These are phyloP conservation scores for Cirrhinus molitorella DNA, from an alignment of 2,797 vertebrate genomes.

Conservation along the genomic window DNA sequence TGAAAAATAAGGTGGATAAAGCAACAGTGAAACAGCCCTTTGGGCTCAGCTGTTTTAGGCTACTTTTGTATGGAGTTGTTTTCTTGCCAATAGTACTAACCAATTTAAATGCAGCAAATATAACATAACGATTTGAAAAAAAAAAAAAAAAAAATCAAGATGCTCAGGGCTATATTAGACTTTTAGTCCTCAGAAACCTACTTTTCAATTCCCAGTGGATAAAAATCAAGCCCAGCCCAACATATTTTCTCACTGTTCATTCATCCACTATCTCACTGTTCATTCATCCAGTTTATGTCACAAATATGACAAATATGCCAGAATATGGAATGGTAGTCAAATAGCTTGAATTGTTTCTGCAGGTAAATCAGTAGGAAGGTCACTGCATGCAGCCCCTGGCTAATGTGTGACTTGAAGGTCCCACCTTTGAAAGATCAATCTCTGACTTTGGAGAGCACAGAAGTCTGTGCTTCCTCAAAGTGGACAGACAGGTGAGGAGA, in stretches of 20 bases:
- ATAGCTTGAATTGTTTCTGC: background rate
- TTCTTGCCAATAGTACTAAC: background rate
- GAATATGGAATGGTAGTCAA: background rate
- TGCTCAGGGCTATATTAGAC: too few relatives aligned
- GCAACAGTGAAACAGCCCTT: too few relatives aligned
- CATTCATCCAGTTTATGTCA: background rate
- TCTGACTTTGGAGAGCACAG: background rate
- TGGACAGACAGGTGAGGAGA: slow-evolving; percentile 19
- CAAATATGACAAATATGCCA: background rate
- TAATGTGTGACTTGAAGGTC: background rate
- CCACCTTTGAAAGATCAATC: slow-evolving; percentile 14
- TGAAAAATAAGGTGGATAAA: background rate
- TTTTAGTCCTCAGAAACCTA: background rate
- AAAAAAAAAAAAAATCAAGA: background rate
- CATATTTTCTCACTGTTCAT: too few relatives aligned
- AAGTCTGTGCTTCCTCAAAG: slow-evolving; percentile 63
- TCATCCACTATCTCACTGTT: too few relatives aligned
- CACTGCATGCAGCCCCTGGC: background rate
- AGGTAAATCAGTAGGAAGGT: background rate
- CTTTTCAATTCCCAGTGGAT: background rate
- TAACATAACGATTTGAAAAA: background rate
- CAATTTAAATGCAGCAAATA: background rate
- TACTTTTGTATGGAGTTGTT: background rate
- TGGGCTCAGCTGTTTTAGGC: too few relatives aligned
- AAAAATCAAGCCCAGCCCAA: background rate